Conservation (phyloP, 2,113 vertebrate genomes). For the Poeciliopsis occidentalis region DNA sequence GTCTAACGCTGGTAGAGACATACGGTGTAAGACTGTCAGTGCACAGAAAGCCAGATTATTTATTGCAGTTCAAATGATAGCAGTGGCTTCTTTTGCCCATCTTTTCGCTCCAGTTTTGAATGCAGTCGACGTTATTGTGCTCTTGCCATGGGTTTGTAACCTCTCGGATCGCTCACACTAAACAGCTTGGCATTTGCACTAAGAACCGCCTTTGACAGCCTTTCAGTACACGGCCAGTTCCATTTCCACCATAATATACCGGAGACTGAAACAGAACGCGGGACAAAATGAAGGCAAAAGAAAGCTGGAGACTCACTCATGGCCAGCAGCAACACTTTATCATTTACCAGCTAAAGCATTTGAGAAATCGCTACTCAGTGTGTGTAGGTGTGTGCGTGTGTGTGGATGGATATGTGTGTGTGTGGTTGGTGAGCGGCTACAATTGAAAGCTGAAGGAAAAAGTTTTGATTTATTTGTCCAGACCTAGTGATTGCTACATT, state of each 20-base stretch:
- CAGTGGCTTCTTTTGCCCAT: neutral
- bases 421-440: constrained; percentile 33
- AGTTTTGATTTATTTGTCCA: constrained; percentile 71
- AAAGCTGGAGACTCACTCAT: constrained; percentile 1
- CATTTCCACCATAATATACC: constrained; percentile 17
- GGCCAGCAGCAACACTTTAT: constrained; percentile 36
- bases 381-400: neutral
- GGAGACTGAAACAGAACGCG: constrained; percentile 15
- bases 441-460: constrained; percentile 56
- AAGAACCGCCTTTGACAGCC: neutral
- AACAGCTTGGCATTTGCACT: constrained; percentile 15
- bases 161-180: neutral
- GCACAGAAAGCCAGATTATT: neutral
- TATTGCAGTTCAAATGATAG: neutral
- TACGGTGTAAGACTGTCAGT: neutral
- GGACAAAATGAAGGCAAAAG: constrained; percentile 5
- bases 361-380: constrained; percentile 3
- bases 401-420: constrained; percentile 1
- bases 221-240: constrained; percentile 22
- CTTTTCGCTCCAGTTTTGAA: neutral
- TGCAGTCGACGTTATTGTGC: neutral
- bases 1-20: neutral
- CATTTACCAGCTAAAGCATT: constrained; percentile 30
- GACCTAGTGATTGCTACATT: constrained; percentile 67
- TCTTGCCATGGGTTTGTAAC: neutral